A percentile compares a stretch with the other conserved stretches of the same genome.
phyloP scores from a whole-genome alignment of 2,888 invertebrate genomes.

The Lithophane leautieri region DNA sequence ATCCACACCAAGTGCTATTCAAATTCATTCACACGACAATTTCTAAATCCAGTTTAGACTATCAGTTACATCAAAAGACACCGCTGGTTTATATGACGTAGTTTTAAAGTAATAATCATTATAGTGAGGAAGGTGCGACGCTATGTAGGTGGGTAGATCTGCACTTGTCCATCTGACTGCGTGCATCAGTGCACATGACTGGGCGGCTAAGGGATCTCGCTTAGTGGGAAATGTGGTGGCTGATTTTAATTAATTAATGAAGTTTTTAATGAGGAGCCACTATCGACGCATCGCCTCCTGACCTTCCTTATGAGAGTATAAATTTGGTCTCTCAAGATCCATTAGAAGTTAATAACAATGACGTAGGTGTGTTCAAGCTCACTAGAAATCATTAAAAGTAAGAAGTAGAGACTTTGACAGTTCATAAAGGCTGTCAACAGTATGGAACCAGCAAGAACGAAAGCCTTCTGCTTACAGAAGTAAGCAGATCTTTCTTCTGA shows the following conservation, averaged over 20 bases:
- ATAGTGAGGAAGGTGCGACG: slow-evolving; percentile 67
- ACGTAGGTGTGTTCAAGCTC: too few species aligned
- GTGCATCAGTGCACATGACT: slow-evolving; percentile 84
- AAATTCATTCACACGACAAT: slow-evolving; percentile 51
- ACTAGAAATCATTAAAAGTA: neutral
- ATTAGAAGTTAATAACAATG: neutral
- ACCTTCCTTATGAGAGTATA: neutral
- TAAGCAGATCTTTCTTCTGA: neutral
- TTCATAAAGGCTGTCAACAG: neutral
- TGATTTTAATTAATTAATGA: slow-evolving; percentile 18
- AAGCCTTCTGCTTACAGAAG: neutral
- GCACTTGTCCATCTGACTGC: slow-evolving; percentile 82
- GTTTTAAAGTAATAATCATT: slow-evolving; percentile 64
- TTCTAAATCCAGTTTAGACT: slow-evolving; percentile 44
- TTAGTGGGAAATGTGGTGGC: slow-evolving; percentile 47
- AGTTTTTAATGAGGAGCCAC: neutral
- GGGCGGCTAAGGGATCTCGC: slow-evolving; percentile 67
- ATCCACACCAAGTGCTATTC: slow-evolving; percentile 8
- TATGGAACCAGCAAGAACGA: neutral
- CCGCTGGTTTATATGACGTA: slow-evolving; percentile 54
- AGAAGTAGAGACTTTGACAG: too few species aligned
- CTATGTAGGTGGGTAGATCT: slow-evolving; percentile 83
- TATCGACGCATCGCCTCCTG: too few species aligned
- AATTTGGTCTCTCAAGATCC: neutral
- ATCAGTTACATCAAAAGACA: slow-evolving; percentile 55